Evolutionary conservation across 2,113 vertebrate species (phyloP).

Genomic region (Vidua chalybeata): DNA sequence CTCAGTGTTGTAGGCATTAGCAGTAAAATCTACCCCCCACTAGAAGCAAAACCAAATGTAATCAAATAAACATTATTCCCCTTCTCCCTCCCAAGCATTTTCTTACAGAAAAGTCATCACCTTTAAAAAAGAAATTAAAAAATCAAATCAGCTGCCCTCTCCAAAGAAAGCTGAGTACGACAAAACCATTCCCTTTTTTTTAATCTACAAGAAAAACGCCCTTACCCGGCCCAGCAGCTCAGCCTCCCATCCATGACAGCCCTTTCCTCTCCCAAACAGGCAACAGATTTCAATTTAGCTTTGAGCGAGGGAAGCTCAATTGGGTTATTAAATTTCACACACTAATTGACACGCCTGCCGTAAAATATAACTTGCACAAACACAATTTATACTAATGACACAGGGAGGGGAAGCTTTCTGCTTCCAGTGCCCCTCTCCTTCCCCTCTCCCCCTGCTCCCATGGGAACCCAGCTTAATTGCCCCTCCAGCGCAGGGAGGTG

Average conservation of each 20-base stretch:
- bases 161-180: neutral
- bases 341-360: conserved; percentile 64
- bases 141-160: neutral
- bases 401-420: conserved; percentile 2
- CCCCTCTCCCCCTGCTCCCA: conserved; percentile 3
- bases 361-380: conserved; percentile 69
- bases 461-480: neutral
- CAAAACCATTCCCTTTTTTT: neutral
- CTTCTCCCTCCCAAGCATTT: neutral
- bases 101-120: neutral
- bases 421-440: conserved; percentile 1
- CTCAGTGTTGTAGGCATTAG: neutral
- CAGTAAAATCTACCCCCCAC: neutral
- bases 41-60: neutral
- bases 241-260: neutral
- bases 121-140: neutral
- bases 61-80: neutral
- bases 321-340: conserved; percentile 75
- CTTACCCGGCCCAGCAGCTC: neutral
- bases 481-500: neutral
- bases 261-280: conserved; percentile 27
- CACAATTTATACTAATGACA: conserved; percentile 69
- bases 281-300: conserved; percentile 67
- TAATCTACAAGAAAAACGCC: neutral
- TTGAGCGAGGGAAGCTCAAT: conserved; percentile 41